A percentile compares a stretch with the other conserved stretches of the same genome.
Conservation (phyloP, 92 coral and sea anemone genomes). For the Desmophyllum pertusum region DNA sequence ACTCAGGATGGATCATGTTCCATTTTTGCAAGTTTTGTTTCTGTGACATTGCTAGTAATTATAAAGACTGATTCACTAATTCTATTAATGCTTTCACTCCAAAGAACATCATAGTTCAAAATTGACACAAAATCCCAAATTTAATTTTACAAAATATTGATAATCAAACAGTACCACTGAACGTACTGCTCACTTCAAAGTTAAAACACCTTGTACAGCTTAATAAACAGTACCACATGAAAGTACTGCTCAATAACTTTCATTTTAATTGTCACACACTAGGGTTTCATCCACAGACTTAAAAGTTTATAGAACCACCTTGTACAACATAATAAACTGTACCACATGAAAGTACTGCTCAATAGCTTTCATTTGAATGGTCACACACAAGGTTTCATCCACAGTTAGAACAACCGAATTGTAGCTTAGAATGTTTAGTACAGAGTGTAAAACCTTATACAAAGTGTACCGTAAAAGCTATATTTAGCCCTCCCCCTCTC, state of each 20-base stretch:
- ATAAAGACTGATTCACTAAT: neutral
- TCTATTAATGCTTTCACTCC: neutral
- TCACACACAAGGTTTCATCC: neutral
- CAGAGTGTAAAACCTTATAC: too few species aligned
- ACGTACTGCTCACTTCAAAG: neutral
- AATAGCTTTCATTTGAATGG: neutral
- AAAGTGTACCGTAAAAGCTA: too few species aligned
- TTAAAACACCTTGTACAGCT: conserved; percentile 14
- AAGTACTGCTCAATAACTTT: too few species aligned
- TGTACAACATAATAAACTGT: neutral
- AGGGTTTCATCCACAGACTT: neutral
- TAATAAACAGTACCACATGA: conserved; percentile 15
- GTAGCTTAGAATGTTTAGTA: too few species aligned
- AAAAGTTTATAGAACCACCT: neutral
- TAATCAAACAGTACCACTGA: neutral
- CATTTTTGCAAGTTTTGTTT: neutral
- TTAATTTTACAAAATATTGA: neutral
- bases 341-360: neutral
- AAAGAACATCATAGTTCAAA: neutral
- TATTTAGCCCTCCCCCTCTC: too few species aligned
- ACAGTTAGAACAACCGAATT: too few species aligned
- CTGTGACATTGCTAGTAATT: neutral
- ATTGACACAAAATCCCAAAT: neutral
- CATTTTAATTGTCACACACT: neutral
- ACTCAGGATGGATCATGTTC: neutral